A percentile compares a stretch with the other conserved stretches of the same genome.
These are phyloP conservation scores for Apteryx mantelli DNA, from an alignment of 2,113 vertebrate genomes.

Conservation along the genomic window DNA sequence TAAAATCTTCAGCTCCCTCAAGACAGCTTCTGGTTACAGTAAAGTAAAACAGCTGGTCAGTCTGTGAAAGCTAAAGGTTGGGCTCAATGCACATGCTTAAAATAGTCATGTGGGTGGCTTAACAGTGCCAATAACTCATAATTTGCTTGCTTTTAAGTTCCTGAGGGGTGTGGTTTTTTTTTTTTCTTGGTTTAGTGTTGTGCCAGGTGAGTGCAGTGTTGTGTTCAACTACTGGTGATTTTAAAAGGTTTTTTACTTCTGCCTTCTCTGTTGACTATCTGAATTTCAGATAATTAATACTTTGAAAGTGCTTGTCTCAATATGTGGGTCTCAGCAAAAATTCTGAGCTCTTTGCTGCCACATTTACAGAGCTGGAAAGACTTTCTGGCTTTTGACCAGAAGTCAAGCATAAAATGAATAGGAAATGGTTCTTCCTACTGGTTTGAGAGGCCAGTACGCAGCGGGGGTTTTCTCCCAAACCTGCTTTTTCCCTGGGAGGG, in stretches of 20 bases:
- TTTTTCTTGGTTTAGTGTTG: neutral
- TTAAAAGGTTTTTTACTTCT: neutral
- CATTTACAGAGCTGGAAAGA: neutral
- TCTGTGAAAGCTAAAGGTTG: neutral
- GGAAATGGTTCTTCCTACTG: neutral
- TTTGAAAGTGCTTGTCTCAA: neutral
- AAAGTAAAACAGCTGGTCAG: neutral
- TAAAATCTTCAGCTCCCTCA: neutral
- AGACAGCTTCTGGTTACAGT: neutral
- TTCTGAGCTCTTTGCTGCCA: neutral
- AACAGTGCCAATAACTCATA: neutral
- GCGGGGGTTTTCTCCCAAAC: neutral
- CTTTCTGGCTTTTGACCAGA: neutral
- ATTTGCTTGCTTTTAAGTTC: neutral
- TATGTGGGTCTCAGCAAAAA: accelerated
- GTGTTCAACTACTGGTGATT: neutral
- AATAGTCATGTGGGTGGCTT: neutral
- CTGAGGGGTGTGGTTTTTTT: neutral
- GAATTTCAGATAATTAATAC: neutral
- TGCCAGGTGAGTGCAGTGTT: neutral
- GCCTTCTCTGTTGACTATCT: neutral
- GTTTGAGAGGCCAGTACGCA: neutral
- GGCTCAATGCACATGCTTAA: neutral
- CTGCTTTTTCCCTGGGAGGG: constrained; percentile 26
- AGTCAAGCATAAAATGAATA: neutral